Conservation (phyloP, 2,797 vertebrate species). For the Oryzias dopingdopingensis region DNA sequence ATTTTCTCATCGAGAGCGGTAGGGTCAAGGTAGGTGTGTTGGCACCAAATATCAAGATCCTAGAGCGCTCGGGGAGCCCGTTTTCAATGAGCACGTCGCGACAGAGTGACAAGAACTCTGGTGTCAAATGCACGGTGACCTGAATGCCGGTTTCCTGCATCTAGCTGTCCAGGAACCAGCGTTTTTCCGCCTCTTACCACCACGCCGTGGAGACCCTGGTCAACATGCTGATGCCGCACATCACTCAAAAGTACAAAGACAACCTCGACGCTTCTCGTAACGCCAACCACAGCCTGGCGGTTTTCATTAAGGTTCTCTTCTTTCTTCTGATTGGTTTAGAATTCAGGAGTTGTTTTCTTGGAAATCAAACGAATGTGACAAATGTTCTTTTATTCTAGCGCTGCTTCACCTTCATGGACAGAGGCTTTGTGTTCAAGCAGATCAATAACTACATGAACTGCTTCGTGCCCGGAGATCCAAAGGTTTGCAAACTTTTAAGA, state of each 20-base stretch:
- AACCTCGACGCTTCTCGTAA: slow-evolving; percentile 94
- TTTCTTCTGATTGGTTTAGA: slow-evolving; percentile 1
- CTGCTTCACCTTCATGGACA: slow-evolving; percentile 97
- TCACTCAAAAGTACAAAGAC: slow-evolving; percentile 97
- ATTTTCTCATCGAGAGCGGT: slow-evolving; percentile 88
- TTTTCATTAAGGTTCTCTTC: slow-evolving; percentile 89
- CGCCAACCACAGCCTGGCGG: slow-evolving; percentile 94
- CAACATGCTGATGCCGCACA: slow-evolving; percentile 95
- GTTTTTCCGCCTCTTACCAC: slow-evolving; percentile 90
- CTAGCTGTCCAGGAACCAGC: slow-evolving; percentile 91
- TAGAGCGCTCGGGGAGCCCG: no score
- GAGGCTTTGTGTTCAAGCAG: slow-evolving; percentile 96
- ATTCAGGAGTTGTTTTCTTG: background rate
- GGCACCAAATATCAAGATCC: no score
- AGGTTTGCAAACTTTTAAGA: slow-evolving; percentile 73
- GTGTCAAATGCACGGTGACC: no score
- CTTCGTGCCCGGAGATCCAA: slow-evolving; percentile 93
- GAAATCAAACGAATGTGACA: no score
- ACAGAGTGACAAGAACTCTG: no score
- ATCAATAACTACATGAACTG: slow-evolving; percentile 98
- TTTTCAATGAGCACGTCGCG: no score
- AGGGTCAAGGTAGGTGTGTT: slow-evolving; percentile 88
- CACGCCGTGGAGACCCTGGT: slow-evolving; percentile 93
- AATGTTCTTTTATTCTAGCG: slow-evolving; percentile 71
- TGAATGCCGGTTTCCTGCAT: background rate